Evolutionary conservation across 2,797 vertebrate species (phyloP), one percentile per base, ranked within the genome.

Genomic region (Sylvia borin): DNA sequence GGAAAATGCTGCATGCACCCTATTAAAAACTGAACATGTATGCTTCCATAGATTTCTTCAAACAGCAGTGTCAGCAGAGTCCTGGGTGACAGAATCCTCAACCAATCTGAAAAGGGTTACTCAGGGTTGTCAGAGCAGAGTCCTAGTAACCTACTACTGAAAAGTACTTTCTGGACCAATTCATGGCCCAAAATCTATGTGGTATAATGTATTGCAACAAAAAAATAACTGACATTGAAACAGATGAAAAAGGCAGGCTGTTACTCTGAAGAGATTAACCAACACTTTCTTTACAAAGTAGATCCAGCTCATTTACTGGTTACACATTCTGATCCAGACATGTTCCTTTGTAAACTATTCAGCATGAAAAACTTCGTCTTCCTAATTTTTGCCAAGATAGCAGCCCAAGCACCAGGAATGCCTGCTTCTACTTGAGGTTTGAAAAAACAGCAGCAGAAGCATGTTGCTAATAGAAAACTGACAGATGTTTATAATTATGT

Each of bases 391-490:
- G 57, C 26, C 47, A 65, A 68, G 82, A 72, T 31, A 85, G 60
- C 34, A 94, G n/a, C 48, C 29, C 38, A 62, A 34, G 43, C 58
- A 70, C 11, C 31, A 47, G 67, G 42, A 51, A 62, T 68, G 36
- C 36, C 16, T 87, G n/a, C 36, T 77, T 82, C 91, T 83, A 38
- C n/a, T 68, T 42, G 14, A 83, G 50, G 26, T 88, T 92, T 89
- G 55, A 85, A 86, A 95, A 83, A 76, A 38, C 32, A 70, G 38
- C 42, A 83, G 43, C 61, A 89, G 75, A 71, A 85, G 21, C 57
- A 8, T 57, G 32, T 77, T 82, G n/a, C 75, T 93, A 57, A 47
- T 76, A 70, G 78, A 94, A 95, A 92, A 62, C 48, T 86, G 77
- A 25, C 40, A 86, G 80, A 85, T 89, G 57, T 62, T 90, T 84